Base-by-base conservation (phyloP, 2,113 vertebrate species). In the Delphinapterus leucas region DNA sequence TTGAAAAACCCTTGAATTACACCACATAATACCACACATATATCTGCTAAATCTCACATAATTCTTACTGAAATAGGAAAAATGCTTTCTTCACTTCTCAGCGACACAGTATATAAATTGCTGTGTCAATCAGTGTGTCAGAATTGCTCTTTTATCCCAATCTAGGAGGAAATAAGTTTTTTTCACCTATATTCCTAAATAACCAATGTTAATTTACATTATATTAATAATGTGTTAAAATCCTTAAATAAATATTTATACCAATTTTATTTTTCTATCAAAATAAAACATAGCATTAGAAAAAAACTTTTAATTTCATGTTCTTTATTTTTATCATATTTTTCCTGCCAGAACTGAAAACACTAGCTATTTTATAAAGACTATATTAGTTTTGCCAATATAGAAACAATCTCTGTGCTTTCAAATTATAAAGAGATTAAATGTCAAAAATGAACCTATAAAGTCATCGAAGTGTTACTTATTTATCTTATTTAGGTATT, bases 201-300 rank as follows among this genome's bases (percentile, higher is more conserved):
- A 88, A 74, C 15, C 49, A 88, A 33, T 88, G 83, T 58, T 81
- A 13, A 33, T 38, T 88, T 76, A 1, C 25, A 53, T 53, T 49
- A 82, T 6, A 5, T 67, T 65, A 71, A 38, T 76, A 88, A 74
- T 28, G 25, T 80, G 31, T 70, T 93, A 41, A 93, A 74, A 65
- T 58, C 23, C 4, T 58, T 86, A 82, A 68, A 49, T 68, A 20
- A 36, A 1, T 53, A 28, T n/a, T 23, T 61, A 74, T n/a, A 71
- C 26, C 12, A 21, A 93, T 47, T 95, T 55, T 90, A 67, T 55
- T 88, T 58, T 97, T 81, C 53, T 96, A 91, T 36, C 1, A 26
- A 95, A 96, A 74, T 95, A 21, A 96, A 96, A 60, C 26, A 84
- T 4, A 83, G 5, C 26, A 84, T 23, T 90, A 84, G 25, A 70